phyloP scores from a whole-genome alignment of 1,140 invertebrate species.

The Sipha flava region DNA sequence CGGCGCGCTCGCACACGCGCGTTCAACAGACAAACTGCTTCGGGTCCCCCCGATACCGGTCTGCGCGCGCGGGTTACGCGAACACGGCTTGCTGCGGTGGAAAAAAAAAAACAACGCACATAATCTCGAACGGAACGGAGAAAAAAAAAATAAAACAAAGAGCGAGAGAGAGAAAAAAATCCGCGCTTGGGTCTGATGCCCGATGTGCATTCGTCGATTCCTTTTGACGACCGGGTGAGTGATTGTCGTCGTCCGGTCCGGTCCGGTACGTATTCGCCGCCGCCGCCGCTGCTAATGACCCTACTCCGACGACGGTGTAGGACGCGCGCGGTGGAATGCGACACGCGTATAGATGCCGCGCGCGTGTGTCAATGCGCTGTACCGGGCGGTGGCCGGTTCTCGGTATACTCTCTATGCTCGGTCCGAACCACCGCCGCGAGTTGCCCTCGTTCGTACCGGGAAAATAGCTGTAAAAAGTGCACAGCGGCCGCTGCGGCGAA shows the following conservation, averaged over 20 bases:
- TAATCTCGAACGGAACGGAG: neutral
- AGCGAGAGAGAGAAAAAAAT: neutral
- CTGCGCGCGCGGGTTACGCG: neutral
- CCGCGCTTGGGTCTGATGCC: neutral
- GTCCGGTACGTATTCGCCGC: neutral
- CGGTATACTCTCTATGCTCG: neutral
- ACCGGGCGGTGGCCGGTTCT: neutral
- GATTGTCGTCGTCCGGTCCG: conserved; percentile 5
- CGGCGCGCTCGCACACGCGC: neutral
- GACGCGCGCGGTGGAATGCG: neutral
- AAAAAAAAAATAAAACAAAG: no score
- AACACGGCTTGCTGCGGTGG: neutral
- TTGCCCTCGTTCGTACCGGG: neutral
- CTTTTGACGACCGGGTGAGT: conserved; percentile 25
- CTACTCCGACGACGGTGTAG: neutral
- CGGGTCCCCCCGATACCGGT: conserved; percentile 18
- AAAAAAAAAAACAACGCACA: neutral
- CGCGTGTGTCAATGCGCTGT: neutral
- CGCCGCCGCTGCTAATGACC: neutral
- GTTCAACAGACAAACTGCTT: conserved; percentile 1
- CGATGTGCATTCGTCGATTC: neutral
- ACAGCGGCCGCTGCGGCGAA: neutral
- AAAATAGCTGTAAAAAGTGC: conserved; percentile 25
- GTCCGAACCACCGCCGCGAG: neutral
- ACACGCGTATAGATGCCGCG: neutral